A percentile compares a stretch with the other conserved stretches of the same genome.
Conservation (phyloP, 2,113 vertebrate genomes). For the Ciconia boyciana region DNA sequence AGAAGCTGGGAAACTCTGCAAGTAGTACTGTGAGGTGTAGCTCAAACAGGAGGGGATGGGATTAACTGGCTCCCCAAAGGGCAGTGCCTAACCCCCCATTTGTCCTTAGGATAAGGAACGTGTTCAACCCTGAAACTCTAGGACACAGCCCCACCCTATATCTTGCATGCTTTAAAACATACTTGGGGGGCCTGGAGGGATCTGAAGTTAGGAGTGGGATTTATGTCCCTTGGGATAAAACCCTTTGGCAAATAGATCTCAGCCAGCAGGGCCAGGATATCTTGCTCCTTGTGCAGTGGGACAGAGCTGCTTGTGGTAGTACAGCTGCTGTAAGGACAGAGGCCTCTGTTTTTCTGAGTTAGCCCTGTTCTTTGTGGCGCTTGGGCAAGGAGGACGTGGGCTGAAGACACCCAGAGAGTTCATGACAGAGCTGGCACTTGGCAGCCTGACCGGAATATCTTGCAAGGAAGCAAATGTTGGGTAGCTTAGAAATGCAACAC, state of each 20-base stretch:
- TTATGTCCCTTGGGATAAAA: neutral
- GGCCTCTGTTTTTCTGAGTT: neutral
- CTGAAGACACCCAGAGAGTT: neutral
- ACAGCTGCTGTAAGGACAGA: neutral
- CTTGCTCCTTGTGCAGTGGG: neutral
- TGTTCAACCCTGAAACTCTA: neutral
- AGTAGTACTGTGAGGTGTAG: neutral
- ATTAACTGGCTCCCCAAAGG: neutral
- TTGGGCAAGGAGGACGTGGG: neutral
- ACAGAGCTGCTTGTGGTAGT: neutral
- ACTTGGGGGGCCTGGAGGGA: neutral
- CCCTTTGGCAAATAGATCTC: neutral
- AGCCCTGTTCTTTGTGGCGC: rapidly evolving
- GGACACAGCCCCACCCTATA: neutral
- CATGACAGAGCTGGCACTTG: neutral
- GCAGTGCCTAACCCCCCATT: neutral
- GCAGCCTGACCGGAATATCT: neutral
- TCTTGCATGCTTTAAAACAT: neutral
- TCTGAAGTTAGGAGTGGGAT: neutral
- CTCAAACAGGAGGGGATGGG: neutral
- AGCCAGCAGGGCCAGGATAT: neutral
- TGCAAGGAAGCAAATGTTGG: neutral
- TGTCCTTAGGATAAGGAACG: neutral
- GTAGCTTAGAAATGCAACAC: neutral
- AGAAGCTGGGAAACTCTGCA: neutral